Evolutionary conservation across 1,140 invertebrate species (phyloP).

Genomic region (Drosophila tropicalis): DNA sequence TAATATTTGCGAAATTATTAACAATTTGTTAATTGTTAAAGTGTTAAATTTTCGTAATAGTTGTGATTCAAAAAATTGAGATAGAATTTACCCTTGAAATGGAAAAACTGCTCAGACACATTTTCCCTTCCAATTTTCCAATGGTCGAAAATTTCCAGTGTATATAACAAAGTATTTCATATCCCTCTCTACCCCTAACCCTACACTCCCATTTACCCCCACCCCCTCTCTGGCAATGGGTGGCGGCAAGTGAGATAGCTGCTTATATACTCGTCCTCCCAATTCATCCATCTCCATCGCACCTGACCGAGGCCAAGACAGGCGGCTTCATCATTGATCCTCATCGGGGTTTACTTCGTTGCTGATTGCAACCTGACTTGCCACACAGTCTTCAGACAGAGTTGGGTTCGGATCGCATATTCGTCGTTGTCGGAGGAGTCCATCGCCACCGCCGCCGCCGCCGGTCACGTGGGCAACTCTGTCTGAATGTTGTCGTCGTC

Average conservation of each 20-base stretch:
- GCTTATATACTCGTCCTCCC: constrained; percentile 58
- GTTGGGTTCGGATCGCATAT: constrained; percentile 72
- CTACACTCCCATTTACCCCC: not conserved
- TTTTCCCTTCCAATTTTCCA: constrained; percentile 42
- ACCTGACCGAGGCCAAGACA: constrained; percentile 39
- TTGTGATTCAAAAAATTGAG: not conserved
- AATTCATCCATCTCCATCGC: constrained; percentile 35
- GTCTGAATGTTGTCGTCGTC: constrained; percentile 75
- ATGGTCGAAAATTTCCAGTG: constrained; percentile 69
- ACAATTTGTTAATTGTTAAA: not conserved
- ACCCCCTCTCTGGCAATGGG: constrained; percentile 14
- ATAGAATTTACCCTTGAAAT: constrained; percentile 41
- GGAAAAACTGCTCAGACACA: constrained; percentile 29
- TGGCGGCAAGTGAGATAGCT: constrained; percentile 44
- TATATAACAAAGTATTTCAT: constrained; percentile 25
- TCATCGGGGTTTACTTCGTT: constrained; percentile 50
- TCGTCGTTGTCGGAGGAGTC: constrained; percentile 36
- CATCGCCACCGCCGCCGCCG: constrained; percentile 38
- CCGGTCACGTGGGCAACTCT: constrained; percentile 71
- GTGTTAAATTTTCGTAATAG: not conserved
- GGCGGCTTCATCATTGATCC: constrained; percentile 50
- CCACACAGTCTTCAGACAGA: constrained; percentile 83
- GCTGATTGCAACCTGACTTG: constrained; percentile 29
- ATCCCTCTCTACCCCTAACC: constrained; percentile 21
- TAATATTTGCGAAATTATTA: constrained; percentile 19